phyloP scores from a whole-genome alignment of 2,113 vertebrate genomes.

The Macroglossus sobrinus region DNA sequence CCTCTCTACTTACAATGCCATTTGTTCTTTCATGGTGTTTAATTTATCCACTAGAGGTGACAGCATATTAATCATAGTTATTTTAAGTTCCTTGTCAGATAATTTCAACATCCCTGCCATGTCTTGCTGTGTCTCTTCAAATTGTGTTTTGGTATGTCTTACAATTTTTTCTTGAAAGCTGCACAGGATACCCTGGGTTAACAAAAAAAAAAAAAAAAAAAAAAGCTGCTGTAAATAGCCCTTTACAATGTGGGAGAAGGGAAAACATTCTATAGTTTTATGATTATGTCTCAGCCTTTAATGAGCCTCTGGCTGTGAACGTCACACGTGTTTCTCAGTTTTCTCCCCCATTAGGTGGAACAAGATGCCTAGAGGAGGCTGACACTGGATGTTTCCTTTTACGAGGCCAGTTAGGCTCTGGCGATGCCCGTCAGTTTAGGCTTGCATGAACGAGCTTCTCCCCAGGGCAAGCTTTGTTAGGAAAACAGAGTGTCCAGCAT shows the following conservation, averaged over 20 bases:
- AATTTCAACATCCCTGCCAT: neutral
- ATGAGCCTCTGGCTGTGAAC: neutral
- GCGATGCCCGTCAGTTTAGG: neutral
- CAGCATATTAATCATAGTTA: neutral
- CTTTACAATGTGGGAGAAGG: neutral
- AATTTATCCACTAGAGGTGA: neutral
- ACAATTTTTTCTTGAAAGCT: neutral
- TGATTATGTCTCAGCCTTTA: neutral
- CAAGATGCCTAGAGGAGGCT: too few relatives aligned
- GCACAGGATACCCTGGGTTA: neutral
- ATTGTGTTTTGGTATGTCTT: neutral
- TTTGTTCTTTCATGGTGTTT: neutral
- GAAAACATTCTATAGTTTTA: neutral
- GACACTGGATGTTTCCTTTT: neutral
- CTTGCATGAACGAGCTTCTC: neutral
- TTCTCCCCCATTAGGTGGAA: neutral
- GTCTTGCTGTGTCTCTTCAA: neutral
- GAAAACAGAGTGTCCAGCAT: neutral
- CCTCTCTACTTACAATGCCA: neutral
- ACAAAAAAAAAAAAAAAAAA: neutral
- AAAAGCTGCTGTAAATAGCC: neutral
- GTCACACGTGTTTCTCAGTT: neutral
- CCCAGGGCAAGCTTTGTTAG: neutral
- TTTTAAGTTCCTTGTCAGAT: neutral
- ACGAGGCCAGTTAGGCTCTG: neutral